Percentiles rank a stretch among this genome's conserved stretches.
Conservation (phyloP, 2,888 invertebrate genomes). For the Anagyrus pseudococci region DNA sequence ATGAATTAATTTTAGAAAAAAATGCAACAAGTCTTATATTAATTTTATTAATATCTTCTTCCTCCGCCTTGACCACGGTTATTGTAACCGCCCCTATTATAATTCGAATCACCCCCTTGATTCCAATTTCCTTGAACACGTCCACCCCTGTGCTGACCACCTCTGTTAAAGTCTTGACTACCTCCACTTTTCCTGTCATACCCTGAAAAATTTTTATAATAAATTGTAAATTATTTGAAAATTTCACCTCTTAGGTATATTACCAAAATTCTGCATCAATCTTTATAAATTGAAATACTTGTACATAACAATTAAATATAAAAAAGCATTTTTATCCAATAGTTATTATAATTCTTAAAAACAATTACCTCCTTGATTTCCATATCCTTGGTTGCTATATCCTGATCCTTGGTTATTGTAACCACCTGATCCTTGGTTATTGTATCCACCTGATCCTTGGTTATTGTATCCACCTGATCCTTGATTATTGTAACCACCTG, state of each 20-base stretch:
- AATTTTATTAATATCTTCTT: conserved; percentile 28
- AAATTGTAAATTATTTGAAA: background rate
- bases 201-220: conserved; percentile 1
- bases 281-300: too few species aligned
- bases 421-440: conserved; percentile 21
- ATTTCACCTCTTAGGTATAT: too few species aligned
- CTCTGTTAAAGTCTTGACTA: conserved; percentile 37
- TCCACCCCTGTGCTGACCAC: conserved; percentile 46
- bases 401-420: conserved; percentile 7
- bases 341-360: background rate
- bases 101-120: conserved; percentile 46
- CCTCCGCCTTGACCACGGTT: conserved; percentile 30
- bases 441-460: conserved; percentile 12
- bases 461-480: conserved; percentile 5
- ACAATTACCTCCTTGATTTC: conserved; percentile 12
- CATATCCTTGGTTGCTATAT: conserved; percentile 15
- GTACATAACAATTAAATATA: background rate
- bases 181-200: conserved; percentile 39
- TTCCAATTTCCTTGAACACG: conserved; percentile 58
- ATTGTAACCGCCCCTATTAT: conserved; percentile 42
- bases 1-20: conserved; percentile 6
- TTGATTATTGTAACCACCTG: conserved; percentile 14
- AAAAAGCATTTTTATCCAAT: too few species aligned
- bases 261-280: too few species aligned
- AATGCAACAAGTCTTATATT: background rate